Conservation (phyloP, 2,888 invertebrate species). For the Cecidostiba fungosa region DNA sequence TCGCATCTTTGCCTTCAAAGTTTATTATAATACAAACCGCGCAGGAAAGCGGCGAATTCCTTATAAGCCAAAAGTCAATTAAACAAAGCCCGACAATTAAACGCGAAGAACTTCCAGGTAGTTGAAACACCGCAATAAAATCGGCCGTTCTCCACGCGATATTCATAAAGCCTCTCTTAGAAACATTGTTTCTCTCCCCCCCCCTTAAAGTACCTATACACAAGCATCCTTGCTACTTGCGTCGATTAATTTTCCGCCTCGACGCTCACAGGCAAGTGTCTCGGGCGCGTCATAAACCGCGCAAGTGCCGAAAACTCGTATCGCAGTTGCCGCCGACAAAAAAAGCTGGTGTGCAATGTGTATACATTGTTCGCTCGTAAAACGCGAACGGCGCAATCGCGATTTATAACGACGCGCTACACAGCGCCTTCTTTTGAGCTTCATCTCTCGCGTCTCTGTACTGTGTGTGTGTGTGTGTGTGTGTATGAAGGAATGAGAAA, state of each 20-base stretch:
- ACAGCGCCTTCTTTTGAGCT: neutral
- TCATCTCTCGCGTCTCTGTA: neutral
- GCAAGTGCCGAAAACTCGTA: constrained; percentile 19
- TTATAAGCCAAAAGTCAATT: constrained; percentile 16
- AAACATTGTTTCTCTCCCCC: neutral
- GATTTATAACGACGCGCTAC: constrained; percentile 43
- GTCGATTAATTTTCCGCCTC: constrained; percentile 16
- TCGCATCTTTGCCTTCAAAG: neutral
- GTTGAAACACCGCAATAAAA: neutral
- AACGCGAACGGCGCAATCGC: constrained; percentile 40
- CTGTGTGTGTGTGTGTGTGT: neutral
- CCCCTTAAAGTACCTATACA: neutral
- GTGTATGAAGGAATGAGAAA: neutral
- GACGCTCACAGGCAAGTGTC: neutral
- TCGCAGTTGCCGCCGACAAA: neutral
- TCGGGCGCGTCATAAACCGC: constrained; percentile 10
- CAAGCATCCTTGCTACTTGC: neutral
- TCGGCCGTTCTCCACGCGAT: neutral
- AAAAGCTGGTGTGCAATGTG: neutral
- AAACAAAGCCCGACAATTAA: neutral
- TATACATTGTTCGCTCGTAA: constrained; percentile 44
- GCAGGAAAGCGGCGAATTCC: neutral
- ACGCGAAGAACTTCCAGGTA: neutral
- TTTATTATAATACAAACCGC: neutral
- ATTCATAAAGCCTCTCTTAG: neutral